Conservation (phyloP, 2,888 invertebrate species). For the Diachrysia chrysitis region DNA sequence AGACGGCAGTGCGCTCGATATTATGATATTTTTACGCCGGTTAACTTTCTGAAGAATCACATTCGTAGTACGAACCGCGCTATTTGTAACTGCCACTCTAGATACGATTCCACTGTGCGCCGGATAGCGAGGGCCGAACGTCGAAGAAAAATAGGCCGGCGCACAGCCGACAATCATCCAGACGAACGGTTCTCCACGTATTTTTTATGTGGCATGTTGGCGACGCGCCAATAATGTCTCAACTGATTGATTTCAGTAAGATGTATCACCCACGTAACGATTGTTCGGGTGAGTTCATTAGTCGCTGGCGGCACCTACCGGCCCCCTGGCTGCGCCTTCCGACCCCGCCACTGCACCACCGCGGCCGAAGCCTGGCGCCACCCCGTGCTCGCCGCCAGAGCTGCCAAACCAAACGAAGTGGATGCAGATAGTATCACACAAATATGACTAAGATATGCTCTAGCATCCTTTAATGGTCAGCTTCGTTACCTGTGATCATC, state of each 20-base stretch:
- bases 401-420: too few relatives aligned
- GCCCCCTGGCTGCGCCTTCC: neutral
- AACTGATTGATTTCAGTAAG: constrained; percentile 76
- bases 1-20: constrained; percentile 20
- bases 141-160: constrained; percentile 52
- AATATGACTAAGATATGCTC: neutral
- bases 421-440: too few relatives aligned
- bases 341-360: neutral
- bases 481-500: neutral
- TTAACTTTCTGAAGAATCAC: constrained; percentile 19
- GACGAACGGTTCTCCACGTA: constrained; percentile 57
- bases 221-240: constrained; percentile 66
- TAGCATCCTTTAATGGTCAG: neutral
- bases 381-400: too few relatives aligned
- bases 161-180: constrained; percentile 44
- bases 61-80: constrained; percentile 24
- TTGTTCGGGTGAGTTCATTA: constrained; percentile 44
- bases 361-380: neutral
- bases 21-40: constrained; percentile 24
- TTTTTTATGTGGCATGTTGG: constrained; percentile 69
- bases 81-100: constrained; percentile 47
- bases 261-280: constrained; percentile 64
- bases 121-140: constrained; percentile 43
- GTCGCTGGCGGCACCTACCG: constrained; percentile 16
- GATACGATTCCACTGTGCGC: constrained; percentile 41